phyloP scores from a whole-genome alignment of 2,797 vertebrate species.

The Garrulus glandarius region DNA sequence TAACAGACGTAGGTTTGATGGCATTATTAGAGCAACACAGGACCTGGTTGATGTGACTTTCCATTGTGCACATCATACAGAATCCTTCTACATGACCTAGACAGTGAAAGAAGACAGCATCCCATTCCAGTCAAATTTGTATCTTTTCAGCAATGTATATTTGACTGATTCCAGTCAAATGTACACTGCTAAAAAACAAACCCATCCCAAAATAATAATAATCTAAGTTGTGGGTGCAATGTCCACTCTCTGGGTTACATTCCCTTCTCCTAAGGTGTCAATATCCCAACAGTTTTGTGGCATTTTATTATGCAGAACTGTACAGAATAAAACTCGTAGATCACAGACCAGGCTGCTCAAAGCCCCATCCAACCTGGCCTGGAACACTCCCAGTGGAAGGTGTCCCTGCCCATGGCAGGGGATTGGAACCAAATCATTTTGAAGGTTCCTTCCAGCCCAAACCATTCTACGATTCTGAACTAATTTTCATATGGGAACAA shows the following conservation, averaged over 20 bases:
- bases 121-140: not conserved
- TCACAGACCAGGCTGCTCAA: not conserved
- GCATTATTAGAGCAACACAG: slow-evolving; percentile 91
- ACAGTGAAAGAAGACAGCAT: not conserved
- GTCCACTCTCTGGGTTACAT: too few species aligned
- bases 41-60: slow-evolving; percentile 92
- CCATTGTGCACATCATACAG: slow-evolving; percentile 99
- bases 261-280: not conserved
- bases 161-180: not conserved
- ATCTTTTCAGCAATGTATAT: too few species aligned
- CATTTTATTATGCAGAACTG: not conserved
- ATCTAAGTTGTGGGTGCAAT: not conserved
- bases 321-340: not conserved
- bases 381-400: not conserved
- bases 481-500: not conserved
- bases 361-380: not conserved
- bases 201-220: not conserved
- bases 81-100: slow-evolving; percentile 91
- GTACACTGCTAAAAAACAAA: not conserved
- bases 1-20: slow-evolving; percentile 91
- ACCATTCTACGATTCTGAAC: not conserved
- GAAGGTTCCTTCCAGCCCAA: not conserved
- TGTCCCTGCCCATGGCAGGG: not conserved
- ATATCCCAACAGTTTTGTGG: not conserved
- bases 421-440: not conserved